Evolutionary conservation across 2,113 vertebrate species (phyloP).

Genomic region (Neodon shergylaensis): DNA sequence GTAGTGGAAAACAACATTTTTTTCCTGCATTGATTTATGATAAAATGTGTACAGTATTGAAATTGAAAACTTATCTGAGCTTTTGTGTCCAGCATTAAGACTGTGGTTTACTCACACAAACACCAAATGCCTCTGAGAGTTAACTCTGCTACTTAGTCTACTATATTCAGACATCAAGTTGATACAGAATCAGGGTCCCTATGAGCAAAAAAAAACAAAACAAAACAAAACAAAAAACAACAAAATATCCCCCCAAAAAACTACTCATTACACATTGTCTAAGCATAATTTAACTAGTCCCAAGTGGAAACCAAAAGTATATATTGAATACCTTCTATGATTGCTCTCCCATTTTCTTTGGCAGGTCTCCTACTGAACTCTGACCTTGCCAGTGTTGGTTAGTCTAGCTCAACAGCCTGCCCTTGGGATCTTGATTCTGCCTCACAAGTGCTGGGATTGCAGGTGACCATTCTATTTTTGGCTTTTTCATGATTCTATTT

Average conservation of each 20-base stretch:
- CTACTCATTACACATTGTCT: background rate
- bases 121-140: background rate
- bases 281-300: background rate
- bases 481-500: background rate
- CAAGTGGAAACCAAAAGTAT: background rate
- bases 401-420: background rate
- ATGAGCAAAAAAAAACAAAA: background rate
- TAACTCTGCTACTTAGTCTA: background rate
- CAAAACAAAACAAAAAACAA: no score
- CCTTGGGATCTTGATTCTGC: background rate
- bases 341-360: background rate
- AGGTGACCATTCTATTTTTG: background rate
- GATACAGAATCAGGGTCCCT: background rate
- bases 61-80: background rate
- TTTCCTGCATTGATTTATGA: background rate
- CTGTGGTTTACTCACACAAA: background rate
- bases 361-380: background rate
- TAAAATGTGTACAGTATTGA: background rate
- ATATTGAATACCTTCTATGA: background rate
- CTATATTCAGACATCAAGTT: background rate
- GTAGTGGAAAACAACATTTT: background rate
- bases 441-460: background rate
- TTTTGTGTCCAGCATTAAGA: background rate
- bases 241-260: background rate
- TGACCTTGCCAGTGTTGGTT: background rate